Conservation (phyloP, 2,888 invertebrate species). For the Eupeodes luniger region DNA sequence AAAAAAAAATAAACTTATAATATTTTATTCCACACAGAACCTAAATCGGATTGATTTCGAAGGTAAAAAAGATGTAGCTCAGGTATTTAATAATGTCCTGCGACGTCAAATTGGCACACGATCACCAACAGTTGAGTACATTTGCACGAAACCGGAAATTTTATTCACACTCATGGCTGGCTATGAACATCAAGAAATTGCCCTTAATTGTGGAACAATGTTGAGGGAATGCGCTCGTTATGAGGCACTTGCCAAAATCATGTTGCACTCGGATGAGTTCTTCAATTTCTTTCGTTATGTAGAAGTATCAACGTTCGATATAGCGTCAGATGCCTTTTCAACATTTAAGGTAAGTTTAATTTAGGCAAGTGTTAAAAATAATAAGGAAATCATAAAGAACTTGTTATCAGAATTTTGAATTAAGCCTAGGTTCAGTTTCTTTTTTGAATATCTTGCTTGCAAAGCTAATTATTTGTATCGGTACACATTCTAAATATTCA, state of each 20-base stretch:
- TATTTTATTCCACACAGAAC: constrained; percentile 84
- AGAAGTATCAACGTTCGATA: constrained; percentile 99
- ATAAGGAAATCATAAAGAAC: too few species aligned
- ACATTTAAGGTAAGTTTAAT: constrained; percentile 95
- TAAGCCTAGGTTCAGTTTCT: too few species aligned
- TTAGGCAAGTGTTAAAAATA: not conserved
- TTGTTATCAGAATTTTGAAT: too few species aligned
- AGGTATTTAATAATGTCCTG: constrained; percentile 99
- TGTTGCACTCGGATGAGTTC: constrained; percentile 98
- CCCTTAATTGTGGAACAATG: constrained; percentile 99
- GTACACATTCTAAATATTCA: constrained; percentile 3
- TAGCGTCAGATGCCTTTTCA: constrained; percentile 99
- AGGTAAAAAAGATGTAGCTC: constrained; percentile 99
- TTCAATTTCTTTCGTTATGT: constrained; percentile 99
- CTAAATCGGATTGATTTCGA: constrained; percentile 91
- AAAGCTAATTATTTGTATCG: not conserved
- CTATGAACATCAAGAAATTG: constrained; percentile 99
- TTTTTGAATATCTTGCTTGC: too few species aligned
- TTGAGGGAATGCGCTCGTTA: constrained; percentile 98
- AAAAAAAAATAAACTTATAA: too few species aligned
- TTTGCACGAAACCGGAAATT: constrained; percentile 98
- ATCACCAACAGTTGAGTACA: constrained; percentile 99
- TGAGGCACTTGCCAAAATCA: constrained; percentile 98
- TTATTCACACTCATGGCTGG: constrained; percentile 98
- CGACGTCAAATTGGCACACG: constrained; percentile 99